Evolutionary conservation across 2,797 vertebrate species (phyloP).

Genomic region (Microctenopoma steveboyesi): DNA sequence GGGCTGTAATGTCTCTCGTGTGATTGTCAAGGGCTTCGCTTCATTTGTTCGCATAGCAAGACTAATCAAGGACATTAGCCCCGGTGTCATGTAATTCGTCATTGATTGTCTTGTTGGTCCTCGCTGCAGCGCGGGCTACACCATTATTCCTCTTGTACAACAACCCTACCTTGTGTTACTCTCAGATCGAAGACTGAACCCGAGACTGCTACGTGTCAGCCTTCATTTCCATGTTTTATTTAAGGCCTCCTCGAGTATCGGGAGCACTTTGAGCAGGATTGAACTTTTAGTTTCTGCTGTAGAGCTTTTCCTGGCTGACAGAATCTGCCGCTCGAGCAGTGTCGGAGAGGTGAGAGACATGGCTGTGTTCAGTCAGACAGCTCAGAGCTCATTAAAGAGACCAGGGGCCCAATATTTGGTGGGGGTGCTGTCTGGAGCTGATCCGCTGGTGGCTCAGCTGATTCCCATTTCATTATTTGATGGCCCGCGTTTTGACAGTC

Average conservation of each 20-base stretch:
- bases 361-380: conserved; percentile 65
- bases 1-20: conserved; percentile 58
- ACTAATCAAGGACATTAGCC: conserved; percentile 76
- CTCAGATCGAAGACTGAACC: conserved; percentile 53
- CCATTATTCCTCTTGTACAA: conserved; percentile 52
- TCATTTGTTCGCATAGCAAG: conserved; percentile 66
- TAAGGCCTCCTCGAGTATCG: conserved; percentile 63
- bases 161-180: conserved; percentile 54
- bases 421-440: conserved; percentile 45
- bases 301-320: conserved; percentile 55
- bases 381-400: conserved; percentile 73
- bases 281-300: conserved; percentile 58
- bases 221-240: conserved; percentile 79
- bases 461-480: conserved; percentile 69
- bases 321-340: conserved; percentile 35
- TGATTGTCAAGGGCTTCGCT: conserved; percentile 58
- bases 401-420: conserved; percentile 43
- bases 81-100: conserved; percentile 72
- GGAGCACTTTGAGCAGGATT: conserved; percentile 60
- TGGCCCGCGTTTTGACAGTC: conserved; percentile 66
- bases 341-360: conserved; percentile 57
- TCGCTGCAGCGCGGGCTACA: conserved; percentile 47
- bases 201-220: conserved; percentile 44
- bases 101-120: conserved; percentile 72
- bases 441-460: conserved; percentile 54